phyloP scores from a whole-genome alignment of 1,140 invertebrate genomes.

The Temnothorax curvispinosus region DNA sequence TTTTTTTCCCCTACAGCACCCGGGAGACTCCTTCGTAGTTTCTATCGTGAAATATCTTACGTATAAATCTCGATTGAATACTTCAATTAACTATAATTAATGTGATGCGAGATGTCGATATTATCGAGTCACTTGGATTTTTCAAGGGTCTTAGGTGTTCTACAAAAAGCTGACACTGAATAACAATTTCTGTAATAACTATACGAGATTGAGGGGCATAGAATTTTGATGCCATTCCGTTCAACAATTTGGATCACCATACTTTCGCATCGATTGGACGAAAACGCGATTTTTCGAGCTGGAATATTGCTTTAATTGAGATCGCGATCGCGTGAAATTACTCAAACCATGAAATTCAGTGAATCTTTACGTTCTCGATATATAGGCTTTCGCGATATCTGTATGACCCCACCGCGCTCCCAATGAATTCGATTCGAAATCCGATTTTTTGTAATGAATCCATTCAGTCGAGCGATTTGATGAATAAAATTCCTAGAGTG shows the following conservation, averaged over 20 bases:
- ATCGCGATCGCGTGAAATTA: conserved; percentile 62
- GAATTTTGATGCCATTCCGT: conserved; percentile 30
- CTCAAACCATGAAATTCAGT: conserved; percentile 63
- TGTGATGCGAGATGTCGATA: not conserved
- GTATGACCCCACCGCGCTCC: conserved; percentile 28
- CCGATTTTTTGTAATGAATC: conserved; percentile 62
- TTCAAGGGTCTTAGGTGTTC: not conserved
- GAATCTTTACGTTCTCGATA: conserved; percentile 52
- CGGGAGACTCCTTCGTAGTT: not conserved
- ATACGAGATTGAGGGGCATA: not conserved
- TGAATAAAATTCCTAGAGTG: conserved; percentile 59
- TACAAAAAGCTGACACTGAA: not conserved
- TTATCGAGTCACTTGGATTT: not conserved
- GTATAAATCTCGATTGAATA: not conserved
- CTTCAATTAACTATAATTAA: not conserved
- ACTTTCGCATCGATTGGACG: conserved; percentile 7
- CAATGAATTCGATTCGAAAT: conserved; percentile 60
- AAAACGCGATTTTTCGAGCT: conserved; percentile 54
- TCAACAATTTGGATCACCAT: conserved; percentile 27
- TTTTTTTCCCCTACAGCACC: not conserved
- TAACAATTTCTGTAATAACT: not conserved
- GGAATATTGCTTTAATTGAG: conserved; percentile 62
- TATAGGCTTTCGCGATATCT: conserved; percentile 44
- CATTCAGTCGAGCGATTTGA: conserved; percentile 59
- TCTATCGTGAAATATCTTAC: not conserved